Conservation (phyloP, 2,888 invertebrate species). For the Sminthurides aquaticus region DNA sequence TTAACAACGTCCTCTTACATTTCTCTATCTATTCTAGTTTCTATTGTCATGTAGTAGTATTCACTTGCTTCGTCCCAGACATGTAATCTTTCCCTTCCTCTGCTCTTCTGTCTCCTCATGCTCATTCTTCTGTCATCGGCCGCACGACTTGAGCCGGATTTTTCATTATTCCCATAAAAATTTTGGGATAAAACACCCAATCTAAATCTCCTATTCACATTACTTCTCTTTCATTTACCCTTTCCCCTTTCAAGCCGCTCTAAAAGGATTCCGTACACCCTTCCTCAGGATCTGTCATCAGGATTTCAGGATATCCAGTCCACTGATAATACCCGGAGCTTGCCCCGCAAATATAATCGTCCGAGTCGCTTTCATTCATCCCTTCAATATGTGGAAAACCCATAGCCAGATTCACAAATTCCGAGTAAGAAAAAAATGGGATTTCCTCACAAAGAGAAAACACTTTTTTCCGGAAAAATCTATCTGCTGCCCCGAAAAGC, state of each 20-base stretch:
- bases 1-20: slow-evolving; percentile 16
- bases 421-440: too few species aligned
- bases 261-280: neutral
- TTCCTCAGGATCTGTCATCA: neutral
- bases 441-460: too few species aligned
- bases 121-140: neutral
- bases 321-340: too few species aligned
- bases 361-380: too few species aligned
- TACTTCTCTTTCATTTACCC: slow-evolving; percentile 8
- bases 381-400: too few species aligned
- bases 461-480: too few species aligned
- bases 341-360: too few species aligned
- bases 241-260: neutral
- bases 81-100: slow-evolving; percentile 3
- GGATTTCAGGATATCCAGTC: too few species aligned
- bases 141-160: slow-evolving; percentile 7
- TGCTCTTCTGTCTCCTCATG: neutral
- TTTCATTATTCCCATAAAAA: slow-evolving; percentile 1
- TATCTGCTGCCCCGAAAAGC: too few species aligned
- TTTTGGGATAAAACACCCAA: neutral
- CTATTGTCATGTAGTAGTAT: neutral
- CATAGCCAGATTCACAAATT: too few species aligned
- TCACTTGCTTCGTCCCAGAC: slow-evolving; percentile 1
- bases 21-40: slow-evolving; percentile 1
- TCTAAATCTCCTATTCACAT: slow-evolving; percentile 1